Evolutionary conservation across 2,888 invertebrate genomes (phyloP), one percentile per base, ranked within the genome.

Genomic region (Drosophila diplacantha): DNA sequence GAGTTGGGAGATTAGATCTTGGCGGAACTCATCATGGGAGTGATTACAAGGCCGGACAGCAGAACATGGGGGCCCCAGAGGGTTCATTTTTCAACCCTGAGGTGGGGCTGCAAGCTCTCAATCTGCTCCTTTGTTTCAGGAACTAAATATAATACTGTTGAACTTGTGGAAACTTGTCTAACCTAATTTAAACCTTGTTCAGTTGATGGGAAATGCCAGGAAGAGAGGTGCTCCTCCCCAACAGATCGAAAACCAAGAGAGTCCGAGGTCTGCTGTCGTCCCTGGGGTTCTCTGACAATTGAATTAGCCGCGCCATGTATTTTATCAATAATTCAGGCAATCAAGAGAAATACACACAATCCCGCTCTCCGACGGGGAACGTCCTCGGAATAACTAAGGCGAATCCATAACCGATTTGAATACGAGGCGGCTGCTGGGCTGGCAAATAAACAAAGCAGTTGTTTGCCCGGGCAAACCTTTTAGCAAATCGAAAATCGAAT

Each of bases 401-500:
- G 20, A 58, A 18, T 58, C 58, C 58, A 58, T 35, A 43, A 18
- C 35, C 34, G 41, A 43, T 58, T 57, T 57, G 29, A 29, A 58
- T 43, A 43, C 35, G n/a, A 12, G 11, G 12, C 16, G 35, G 18
- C 26, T 5, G 52, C 34, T 20, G 20, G 26, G 18, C 29, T 20
- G 31, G 32, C 31, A 32, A 49, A 49, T 8, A 52, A 29, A 16
- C 22, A 16, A 52, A 31, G 12, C 26, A 11, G 20, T 20, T 20
- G 39, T 52, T 43, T 52, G 43, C 39, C 31, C 20, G 7, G 6
- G 12, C 20, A 32, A 59, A 60, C 60, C 31, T 60, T 59, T 38
- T 59, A 38, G 44, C 59, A 46, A 59, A 46, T 44, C 59, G 59
- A 44, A 44, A 44, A 46, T 44, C 59, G 44, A 44, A 46, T 44